Evolutionary conservation across 2,888 invertebrate species (phyloP), one percentile per base, ranked within the genome.

Genomic region (Tortrix viridana): DNA sequence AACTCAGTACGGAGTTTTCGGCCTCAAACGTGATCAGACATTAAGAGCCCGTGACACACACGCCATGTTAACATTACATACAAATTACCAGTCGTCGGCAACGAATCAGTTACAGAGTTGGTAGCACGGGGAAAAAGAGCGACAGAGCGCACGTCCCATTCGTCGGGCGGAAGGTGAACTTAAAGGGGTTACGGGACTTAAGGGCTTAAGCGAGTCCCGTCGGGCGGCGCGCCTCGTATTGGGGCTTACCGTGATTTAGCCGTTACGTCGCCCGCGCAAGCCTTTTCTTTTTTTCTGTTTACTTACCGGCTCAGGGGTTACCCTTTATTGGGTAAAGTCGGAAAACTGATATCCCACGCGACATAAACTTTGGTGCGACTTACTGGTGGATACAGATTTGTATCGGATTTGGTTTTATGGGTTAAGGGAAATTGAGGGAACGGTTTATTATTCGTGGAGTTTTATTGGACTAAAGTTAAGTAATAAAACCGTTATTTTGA

Each of bases 251-350:
- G 85, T 89, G 90, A 89, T 89, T 89, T 89, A 89, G 88, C 86
- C 84, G 84, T 85, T 82, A 83, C 84, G 84, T 81, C 82, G 84
- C 83, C 77, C 81, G 70, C 72, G 69, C 79, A 72, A 73, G 72
- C 80, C 78, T 81, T 81, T 81, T 80, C 76, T 81, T 84, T 89
- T n/a, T 90, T 86, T 91, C 86, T 91, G 88, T 92, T 92, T 92
- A 92, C 89, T 88, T 86, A 86, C 84, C 82, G 91, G 89, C 89
- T 91, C 89, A 87, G 76, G 87, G 88, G 84, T 85, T 89, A 89
- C 89, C 90, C 90, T 89, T 89, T 90, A 89, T 88, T 89, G 88
- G 86, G 84, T 84, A 86, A 89, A 88, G 84, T 88, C 87, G 85
- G 79, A 84, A 64, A 89, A 88, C 86, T 88, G 89, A 89, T 89